Base-by-base conservation (phyloP, 2,797 vertebrate species). In the Dromococcyx pavoninus region DNA sequence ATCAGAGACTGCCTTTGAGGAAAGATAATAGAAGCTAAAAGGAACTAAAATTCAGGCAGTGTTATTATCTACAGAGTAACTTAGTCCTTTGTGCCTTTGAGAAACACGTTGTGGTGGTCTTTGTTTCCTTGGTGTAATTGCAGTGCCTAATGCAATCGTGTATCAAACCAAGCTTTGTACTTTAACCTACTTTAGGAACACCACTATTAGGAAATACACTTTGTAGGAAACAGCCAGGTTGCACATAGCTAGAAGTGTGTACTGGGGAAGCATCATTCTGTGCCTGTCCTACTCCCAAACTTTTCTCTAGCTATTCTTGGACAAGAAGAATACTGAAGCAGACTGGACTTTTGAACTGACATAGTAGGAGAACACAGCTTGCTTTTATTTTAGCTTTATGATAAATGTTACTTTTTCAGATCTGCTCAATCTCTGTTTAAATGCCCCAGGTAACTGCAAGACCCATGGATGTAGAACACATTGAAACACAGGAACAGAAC, bases 161-260 rank as follows among this genome's bases (percentile, higher is more conserved):
- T 51, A 84, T 71, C 73, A 94, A 86, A 94, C 61, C 67, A 75
- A 89, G 44, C 65, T 91, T 91, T 91, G 70, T 92, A 76, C 48
- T 94, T 81, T 48, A 83, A 92, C 69, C 53, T 72, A 65, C 37
- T 78, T 94, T 4, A 76, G 25, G 53, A n/a, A 50, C 32, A 35
- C 10, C 48, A 37, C 0, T 0, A 23, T 17, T 37, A 39, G 37
- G 18, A 81, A 84, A 80, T 1, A 9, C 0, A 0, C 30, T 61
- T 46, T 12, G 6, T 30, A 43, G 48, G 62, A 58, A 81, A n/a
- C 30, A 57, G 18, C 13, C 33, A n/a, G 19, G 51, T 25, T 61
- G 43, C 2, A 2, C 5, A 2, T 1, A 37, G 41, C 61, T 86
- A 11, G 32, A 44, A 87, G 22, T 2, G 4, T 13, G 9, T 8